These are phyloP conservation scores for Porphyrio hochstetteri DNA, from an alignment of 2,113 vertebrate species.

Conservation along the genomic window DNA sequence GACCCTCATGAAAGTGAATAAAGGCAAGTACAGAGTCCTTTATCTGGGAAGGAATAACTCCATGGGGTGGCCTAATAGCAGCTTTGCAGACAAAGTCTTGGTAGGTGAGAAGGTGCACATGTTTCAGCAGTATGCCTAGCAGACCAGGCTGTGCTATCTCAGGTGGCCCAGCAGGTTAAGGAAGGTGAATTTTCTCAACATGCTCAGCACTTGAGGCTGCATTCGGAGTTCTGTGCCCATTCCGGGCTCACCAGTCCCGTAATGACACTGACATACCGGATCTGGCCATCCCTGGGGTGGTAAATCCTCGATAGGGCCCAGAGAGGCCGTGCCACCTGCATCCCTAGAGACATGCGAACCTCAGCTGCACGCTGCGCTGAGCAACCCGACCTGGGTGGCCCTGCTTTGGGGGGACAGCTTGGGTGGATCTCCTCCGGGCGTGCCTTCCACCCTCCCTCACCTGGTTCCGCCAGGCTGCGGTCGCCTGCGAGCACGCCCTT, in stretches of 20 bases:
- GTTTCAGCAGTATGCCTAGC: rapidly evolving
- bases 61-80: background rate
- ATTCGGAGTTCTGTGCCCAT: too few relatives aligned
- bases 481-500: rapidly evolving
- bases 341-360: background rate
- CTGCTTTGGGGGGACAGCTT: background rate
- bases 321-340: background rate
- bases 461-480: rapidly evolving
- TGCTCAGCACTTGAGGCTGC: background rate
- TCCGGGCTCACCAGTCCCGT: background rate
- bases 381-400: background rate
- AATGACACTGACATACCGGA: rapidly evolving
- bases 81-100: background rate
- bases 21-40: rapidly evolving
- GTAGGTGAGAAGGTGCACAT: rapidly evolving
- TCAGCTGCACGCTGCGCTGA: background rate
- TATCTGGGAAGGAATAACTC: background rate
- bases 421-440: rapidly evolving
- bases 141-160: background rate
- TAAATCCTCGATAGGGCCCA: rapidly evolving
- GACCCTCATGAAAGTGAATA: background rate
- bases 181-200: background rate
- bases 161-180: background rate
- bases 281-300: rapidly evolving
- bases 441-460: background rate